Conservation (phyloP, 1,140 invertebrate species). For the Nephotettix cincticeps region DNA sequence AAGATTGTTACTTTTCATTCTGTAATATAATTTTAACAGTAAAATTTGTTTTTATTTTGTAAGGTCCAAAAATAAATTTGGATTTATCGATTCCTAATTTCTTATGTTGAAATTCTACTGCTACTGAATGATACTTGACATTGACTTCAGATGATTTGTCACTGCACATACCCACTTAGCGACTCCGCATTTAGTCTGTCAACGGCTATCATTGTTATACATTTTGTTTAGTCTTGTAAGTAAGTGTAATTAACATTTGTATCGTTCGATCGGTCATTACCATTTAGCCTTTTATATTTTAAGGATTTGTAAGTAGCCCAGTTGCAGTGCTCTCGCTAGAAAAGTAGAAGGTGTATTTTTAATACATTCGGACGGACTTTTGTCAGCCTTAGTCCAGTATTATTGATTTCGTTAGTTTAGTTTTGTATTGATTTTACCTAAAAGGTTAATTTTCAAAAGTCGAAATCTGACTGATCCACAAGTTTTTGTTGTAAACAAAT, state of each 20-base stretch:
- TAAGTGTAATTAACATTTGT: slow-evolving; percentile 16
- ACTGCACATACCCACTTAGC: slow-evolving; percentile 2
- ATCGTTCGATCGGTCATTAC: slow-evolving; percentile 20
- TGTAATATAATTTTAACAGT: too few relatives aligned
- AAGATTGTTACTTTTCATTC: too few relatives aligned
- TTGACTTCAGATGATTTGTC: too few relatives aligned
- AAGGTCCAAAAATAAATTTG: too few relatives aligned
- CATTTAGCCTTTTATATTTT: slow-evolving; percentile 22
- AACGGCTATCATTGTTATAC: not conserved
- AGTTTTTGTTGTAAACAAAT: too few relatives aligned
- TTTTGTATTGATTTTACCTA: not conserved
- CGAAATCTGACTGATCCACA: too few relatives aligned
- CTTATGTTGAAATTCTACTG: too few relatives aligned
- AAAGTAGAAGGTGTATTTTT: slow-evolving; percentile 12
- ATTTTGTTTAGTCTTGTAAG: not conserved
- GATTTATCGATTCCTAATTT: too few relatives aligned
- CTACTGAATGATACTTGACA: too few relatives aligned
- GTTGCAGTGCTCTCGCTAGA: not conserved
- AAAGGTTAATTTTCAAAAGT: too few relatives aligned
- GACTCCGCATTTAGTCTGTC: not conserved
- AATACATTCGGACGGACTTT: not conserved
- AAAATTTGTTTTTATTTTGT: too few relatives aligned
- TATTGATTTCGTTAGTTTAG: slow-evolving; percentile 9
- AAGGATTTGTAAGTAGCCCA: not conserved
- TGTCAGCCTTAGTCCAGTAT: slow-evolving; percentile 22